Evolutionary conservation across 2,888 invertebrate genomes (phyloP).

Genomic region (Scrobipalpa costella): DNA sequence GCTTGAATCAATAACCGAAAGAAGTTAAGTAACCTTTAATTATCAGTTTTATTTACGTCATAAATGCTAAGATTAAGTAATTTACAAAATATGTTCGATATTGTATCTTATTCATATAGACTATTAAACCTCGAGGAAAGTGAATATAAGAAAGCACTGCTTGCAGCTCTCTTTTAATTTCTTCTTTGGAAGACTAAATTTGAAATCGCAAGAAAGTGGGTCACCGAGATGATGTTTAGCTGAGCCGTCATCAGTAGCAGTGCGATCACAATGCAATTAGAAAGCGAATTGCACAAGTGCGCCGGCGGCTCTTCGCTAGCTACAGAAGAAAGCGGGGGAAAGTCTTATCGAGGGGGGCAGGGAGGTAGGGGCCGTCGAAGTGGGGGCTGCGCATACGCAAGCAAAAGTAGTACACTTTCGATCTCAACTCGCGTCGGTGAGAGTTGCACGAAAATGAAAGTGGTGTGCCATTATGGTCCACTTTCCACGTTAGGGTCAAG

Average conservation of each 20-base stretch:
- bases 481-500: constrained; percentile 76
- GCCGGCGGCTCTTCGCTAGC: constrained; percentile 43
- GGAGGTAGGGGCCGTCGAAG: constrained; percentile 34
- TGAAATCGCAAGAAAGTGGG: constrained; percentile 58
- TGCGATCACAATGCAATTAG: constrained; percentile 78
- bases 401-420: constrained; percentile 78
- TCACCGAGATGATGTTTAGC: constrained; percentile 65
- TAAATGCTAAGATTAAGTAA: no score
- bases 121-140: background rate
- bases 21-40: no score
- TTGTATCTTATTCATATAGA: no score
- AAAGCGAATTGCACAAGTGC: constrained; percentile 77
- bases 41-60: no score
- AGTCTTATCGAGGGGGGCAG: constrained; percentile 55
- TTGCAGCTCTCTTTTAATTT: constrained; percentile 16
- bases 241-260: constrained; percentile 61
- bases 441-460: constrained; percentile 84
- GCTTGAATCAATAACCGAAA: no score
- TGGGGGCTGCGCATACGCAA: constrained; percentile 72
- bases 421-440: constrained; percentile 75
- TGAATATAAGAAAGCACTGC: background rate
- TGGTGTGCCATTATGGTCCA: constrained; percentile 79
- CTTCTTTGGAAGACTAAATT: constrained; percentile 22
- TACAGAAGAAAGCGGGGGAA: constrained; percentile 77
- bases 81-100: no score